phyloP scores from a whole-genome alignment of 2,888 invertebrate genomes.

The Therioaphis trifolii region DNA sequence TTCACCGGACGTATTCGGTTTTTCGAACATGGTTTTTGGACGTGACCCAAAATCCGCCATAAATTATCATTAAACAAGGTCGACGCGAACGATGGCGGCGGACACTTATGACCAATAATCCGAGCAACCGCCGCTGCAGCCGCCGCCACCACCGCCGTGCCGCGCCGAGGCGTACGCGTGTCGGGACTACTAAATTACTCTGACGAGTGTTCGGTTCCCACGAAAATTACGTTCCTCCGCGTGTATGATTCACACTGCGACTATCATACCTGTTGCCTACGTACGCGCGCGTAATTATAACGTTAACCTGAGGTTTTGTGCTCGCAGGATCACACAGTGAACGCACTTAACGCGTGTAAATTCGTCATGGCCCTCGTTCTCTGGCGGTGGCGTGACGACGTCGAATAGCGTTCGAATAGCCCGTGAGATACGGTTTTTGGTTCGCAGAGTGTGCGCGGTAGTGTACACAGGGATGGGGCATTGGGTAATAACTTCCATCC shows the following conservation, averaged over 20 bases:
- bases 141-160: background rate
- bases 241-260: background rate
- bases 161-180: slow-evolving; percentile 35
- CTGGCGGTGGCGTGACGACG: too few species aligned
- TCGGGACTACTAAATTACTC: slow-evolving; percentile 59
- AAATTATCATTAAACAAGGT: slow-evolving; percentile 23
- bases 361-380: too few species aligned
- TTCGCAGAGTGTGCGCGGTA: too few species aligned
- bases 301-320: background rate
- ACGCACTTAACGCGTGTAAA: background rate
- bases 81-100: background rate
- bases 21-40: background rate
- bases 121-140: background rate
- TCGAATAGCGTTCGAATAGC: too few species aligned
- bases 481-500: too few species aligned
- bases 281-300: slow-evolving; percentile 4
- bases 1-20: too few species aligned
- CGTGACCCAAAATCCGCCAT: background rate
- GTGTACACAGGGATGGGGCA: too few species aligned
- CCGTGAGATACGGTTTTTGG: too few species aligned
- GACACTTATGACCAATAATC: background rate
- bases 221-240: slow-evolving; percentile 34
- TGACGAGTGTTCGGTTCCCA: slow-evolving; percentile 45
- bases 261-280: background rate
- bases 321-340: background rate